These are phyloP conservation scores for Thelaira solivaga DNA, from an alignment of 2,888 invertebrate species.

Conservation along the genomic window DNA sequence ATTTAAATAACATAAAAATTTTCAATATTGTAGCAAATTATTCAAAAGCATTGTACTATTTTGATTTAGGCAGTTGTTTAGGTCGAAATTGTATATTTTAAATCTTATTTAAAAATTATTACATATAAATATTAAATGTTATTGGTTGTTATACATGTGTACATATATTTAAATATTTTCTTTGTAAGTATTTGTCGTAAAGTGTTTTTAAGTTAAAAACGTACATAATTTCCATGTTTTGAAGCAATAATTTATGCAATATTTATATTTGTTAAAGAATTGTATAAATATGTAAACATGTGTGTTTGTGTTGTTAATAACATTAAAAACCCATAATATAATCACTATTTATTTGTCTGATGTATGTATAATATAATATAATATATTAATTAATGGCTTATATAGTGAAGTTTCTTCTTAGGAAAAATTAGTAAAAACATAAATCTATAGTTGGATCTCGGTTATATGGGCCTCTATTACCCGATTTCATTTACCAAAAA, in stretches of 20 bases:
- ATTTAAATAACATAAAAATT: neutral
- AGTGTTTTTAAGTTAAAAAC: neutral
- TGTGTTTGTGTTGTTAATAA: no score
- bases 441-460: no score
- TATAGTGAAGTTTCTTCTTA: no score
- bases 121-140: no score
- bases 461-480: no score
- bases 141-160: neutral
- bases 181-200: neutral
- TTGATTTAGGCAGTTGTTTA: constrained; percentile 14
- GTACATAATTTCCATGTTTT: neutral
- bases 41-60: constrained; percentile 7
- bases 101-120: constrained; percentile 9
- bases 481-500: no score
- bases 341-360: no score
- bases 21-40: constrained; percentile 4
- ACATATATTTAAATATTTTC: neutral
- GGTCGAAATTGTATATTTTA: constrained; percentile 23
- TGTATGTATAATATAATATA: no score
- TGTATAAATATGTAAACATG: no score
- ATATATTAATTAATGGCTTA: no score
- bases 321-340: no score
- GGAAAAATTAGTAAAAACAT: no score
- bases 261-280: constrained; percentile 10
- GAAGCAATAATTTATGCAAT: constrained; percentile 33